Evolutionary conservation across 2,113 vertebrate genomes (phyloP).

Genomic region (Corythornis vintsioides): DNA sequence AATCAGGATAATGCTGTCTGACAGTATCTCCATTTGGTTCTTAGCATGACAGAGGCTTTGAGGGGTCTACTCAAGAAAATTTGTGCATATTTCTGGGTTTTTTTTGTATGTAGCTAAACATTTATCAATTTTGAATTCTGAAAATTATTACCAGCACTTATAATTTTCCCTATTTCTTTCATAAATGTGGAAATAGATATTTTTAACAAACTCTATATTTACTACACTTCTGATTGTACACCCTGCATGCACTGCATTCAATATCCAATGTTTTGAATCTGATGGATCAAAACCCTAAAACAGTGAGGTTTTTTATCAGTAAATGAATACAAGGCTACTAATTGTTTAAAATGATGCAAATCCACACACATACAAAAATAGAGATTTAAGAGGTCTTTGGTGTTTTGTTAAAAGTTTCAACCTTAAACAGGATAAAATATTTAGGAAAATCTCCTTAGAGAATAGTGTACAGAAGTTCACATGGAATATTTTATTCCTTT

Average conservation of each 20-base stretch:
- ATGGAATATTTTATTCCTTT: background rate
- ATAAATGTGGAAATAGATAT: background rate
- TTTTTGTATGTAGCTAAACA: background rate
- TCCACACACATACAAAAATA: background rate
- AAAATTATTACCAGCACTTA: background rate
- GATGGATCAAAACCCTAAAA: background rate
- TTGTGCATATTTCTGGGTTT: background rate
- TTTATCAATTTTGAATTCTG: background rate
- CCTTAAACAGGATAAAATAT: background rate
- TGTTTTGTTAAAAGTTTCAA: background rate
- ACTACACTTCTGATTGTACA: background rate
- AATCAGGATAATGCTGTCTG: background rate
- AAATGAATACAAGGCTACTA: background rate
- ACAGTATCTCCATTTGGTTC: background rate
- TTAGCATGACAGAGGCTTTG: background rate
- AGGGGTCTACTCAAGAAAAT: background rate
- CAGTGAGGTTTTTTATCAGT: background rate
- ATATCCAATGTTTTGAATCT: background rate
- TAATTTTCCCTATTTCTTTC: background rate
- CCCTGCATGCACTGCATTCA: background rate
- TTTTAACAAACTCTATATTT: background rate
- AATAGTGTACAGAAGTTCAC: background rate
- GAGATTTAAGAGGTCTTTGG: background rate
- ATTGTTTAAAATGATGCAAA: background rate
- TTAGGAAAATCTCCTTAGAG: conserved; percentile 2